Evolutionary conservation across 1,140 invertebrate species (phyloP).

Genomic region (Anastrepha obliqua): DNA sequence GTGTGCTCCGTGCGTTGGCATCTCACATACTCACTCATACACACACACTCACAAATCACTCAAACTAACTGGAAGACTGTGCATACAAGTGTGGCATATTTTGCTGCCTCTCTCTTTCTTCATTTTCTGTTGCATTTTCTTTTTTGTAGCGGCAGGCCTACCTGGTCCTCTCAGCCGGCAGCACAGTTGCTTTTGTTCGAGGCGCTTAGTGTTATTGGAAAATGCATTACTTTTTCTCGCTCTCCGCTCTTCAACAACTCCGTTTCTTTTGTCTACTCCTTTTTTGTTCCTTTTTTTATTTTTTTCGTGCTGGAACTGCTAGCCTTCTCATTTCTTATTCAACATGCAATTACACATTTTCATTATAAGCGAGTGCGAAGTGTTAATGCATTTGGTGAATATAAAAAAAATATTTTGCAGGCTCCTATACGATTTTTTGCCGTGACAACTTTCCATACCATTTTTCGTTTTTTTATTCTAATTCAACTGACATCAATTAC

Average conservation of each 20-base stretch:
- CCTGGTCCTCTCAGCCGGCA: background rate
- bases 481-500: too few relatives aligned
- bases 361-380: too few relatives aligned
- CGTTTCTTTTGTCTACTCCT: background rate
- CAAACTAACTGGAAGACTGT: background rate
- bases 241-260: background rate
- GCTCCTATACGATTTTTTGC: too few relatives aligned
- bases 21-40: background rate
- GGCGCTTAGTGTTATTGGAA: background rate
- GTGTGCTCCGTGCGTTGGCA: background rate
- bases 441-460: too few relatives aligned
- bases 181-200: background rate
- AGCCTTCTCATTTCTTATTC: too few relatives aligned
- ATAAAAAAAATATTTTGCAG: too few relatives aligned
- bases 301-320: too few relatives aligned
- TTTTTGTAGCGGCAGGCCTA: background rate
- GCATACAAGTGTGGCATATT: background rate
- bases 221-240: background rate
- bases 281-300: background rate
- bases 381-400: too few relatives aligned
- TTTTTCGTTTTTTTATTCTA: too few relatives aligned
- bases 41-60: background rate
- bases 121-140: background rate
- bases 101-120: background rate
- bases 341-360: too few relatives aligned